phyloP scores from a whole-genome alignment of 2,113 vertebrate genomes.

The Tupaia tana region DNA sequence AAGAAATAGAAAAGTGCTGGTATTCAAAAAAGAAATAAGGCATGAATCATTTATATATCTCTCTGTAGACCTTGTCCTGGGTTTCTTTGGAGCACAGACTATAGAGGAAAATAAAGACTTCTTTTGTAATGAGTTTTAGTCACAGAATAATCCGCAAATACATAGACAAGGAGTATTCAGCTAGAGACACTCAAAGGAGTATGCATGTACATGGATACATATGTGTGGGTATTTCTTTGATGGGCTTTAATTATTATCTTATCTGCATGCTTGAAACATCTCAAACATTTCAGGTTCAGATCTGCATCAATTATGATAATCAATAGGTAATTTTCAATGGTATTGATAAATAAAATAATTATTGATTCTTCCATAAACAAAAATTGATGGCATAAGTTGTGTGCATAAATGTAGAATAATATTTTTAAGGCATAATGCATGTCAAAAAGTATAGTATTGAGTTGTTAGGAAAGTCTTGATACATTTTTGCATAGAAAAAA shows the following conservation, averaged over 20 bases:
- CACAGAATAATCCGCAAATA: background rate
- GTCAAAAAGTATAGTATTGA: background rate
- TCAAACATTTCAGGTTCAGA: background rate
- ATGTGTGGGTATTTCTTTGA: background rate
- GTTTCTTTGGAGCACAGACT: background rate
- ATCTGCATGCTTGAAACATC: background rate
- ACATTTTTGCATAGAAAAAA: no score
- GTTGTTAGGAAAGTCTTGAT: no score
- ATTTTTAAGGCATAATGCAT: background rate
- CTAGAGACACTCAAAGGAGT: background rate
- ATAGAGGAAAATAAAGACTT: background rate
- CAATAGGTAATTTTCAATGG: background rate
- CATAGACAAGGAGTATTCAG: background rate
- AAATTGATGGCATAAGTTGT: background rate
- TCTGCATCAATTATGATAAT: background rate
- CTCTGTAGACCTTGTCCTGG: background rate
- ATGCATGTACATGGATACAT: no score
- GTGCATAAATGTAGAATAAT: background rate
- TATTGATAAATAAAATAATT: background rate
- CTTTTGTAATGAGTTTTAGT: background rate
- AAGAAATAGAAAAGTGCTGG: background rate
- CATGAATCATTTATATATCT: background rate
- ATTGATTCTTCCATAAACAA: slow-evolving; percentile 4
- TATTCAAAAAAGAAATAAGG: background rate
- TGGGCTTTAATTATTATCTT: background rate